Base-by-base conservation (phyloP, 2,888 invertebrate genomes). In the Dilophus febrilis region DNA sequence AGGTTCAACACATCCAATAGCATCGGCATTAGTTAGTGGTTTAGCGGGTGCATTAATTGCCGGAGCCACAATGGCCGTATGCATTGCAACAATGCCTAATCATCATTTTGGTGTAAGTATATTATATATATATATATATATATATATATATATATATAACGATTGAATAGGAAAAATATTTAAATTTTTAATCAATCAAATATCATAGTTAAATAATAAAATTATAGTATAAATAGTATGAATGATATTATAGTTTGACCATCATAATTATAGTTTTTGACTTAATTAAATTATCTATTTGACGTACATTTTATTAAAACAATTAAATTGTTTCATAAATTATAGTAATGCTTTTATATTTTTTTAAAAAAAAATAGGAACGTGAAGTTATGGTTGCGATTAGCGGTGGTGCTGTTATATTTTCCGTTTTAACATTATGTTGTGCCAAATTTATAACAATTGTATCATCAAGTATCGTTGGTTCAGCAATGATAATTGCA, bases 71-170 rank as follows among this genome's bases (percentile, higher is more conserved):
- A 62, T 62, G 59, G 59, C 58, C 13, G 52, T 62, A 4, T 62
- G 63, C 44, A 57, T 62, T 27, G 61, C 63, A 40, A 61, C 61
- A 39, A 59, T 62, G 59, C 61, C 62, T 39, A 57, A 61, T 40
- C 60, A 62, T 51, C 61, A 59, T 43, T 62, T 62, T 48, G 61
- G 63, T 37, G 61, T 61, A 48, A 53, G 54, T 51, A n/a, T 17
- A 29, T 6, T 11, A 6, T 37, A 14, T n/a, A 35, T 13, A 14
- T 22, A 22, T 22, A 8, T 22, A 22, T 22, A 22, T 22, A 22
- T 22, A 22, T 22, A 22, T 22, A 6, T 22, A 22, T 6, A 22
- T 6, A 22, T 22, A 22, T 22, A 22, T 6, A 6, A 6, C 22
- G 5, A n/a, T n/a, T n/a, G n/a, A n/a, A n/a, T n/a, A n/a, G n/a